phyloP scores from a whole-genome alignment of 2,888 invertebrate genomes.

The Argyresthia albistria region DNA sequence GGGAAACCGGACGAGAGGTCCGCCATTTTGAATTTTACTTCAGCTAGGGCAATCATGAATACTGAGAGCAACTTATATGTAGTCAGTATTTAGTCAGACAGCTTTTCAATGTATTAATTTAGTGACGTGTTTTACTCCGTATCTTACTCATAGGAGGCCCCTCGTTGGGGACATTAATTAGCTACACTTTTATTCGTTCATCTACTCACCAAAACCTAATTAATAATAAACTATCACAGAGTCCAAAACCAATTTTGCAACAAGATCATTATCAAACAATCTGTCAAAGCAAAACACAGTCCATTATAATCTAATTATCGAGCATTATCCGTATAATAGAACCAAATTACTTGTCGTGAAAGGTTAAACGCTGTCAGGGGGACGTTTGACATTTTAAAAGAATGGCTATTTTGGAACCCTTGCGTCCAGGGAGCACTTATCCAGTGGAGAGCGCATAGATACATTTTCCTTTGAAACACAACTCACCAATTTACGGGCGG shows the following conservation, averaged over 20 bases:
- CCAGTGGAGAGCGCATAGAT: no score
- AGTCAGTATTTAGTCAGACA: no score
- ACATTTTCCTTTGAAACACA: no score
- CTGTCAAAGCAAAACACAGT: no score
- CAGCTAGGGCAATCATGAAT: not conserved
- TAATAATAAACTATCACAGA: not conserved
- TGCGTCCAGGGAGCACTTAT: no score
- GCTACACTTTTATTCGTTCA: not conserved
- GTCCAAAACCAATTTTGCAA: not conserved
- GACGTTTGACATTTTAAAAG: not conserved
- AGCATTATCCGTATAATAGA: not conserved
- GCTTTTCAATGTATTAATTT: no score
- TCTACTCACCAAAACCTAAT: not conserved
- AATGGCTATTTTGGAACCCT: not conserved
- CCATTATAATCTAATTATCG: not conserved
- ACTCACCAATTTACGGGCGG: no score
- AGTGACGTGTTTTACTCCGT: no score
- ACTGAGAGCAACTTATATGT: no score
- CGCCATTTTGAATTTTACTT: slow-evolving; percentile 13
- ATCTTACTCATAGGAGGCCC: no score
- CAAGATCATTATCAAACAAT: no score
- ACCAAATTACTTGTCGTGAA: not conserved
- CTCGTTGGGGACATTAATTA: no score
- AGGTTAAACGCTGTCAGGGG: slow-evolving; percentile 1
- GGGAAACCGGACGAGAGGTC: slow-evolving; percentile 21